These are phyloP conservation scores for Cinclus cinclus DNA, from an alignment of 2,113 vertebrate genomes.

Conservation along the genomic window DNA sequence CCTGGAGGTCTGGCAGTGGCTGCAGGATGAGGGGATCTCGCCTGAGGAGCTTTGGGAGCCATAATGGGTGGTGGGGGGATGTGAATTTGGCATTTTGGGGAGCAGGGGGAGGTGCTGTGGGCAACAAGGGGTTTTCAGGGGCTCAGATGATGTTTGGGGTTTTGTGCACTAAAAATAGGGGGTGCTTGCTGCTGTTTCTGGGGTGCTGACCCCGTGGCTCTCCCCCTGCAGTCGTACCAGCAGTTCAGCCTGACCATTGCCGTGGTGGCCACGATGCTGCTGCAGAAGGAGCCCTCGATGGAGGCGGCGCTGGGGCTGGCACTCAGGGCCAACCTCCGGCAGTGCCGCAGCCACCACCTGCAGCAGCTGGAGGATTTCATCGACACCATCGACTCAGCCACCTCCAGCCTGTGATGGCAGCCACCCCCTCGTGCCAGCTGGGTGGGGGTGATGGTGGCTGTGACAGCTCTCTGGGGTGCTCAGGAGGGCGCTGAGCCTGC, in stretches of 20 bases:
- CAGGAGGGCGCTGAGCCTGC: neutral
- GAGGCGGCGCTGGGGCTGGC: slow-evolving; percentile 40
- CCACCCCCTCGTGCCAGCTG: neutral
- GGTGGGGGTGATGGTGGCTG: neutral
- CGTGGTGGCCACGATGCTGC: slow-evolving; percentile 55
- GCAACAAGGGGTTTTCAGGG: fast-evolving
- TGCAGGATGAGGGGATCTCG: fast-evolving
- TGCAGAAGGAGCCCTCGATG: slow-evolving; percentile 67
- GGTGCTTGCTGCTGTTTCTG: neutral
- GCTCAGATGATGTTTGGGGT: fast-evolving
- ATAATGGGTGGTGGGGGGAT: fast-evolving
- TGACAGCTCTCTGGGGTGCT: fast-evolving
- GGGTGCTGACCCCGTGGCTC: fast-evolving
- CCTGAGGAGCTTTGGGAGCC: fast-evolving
- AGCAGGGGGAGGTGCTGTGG: neutral
- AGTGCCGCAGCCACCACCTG: slow-evolving; percentile 29
- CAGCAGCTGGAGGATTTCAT: slow-evolving; percentile 57
- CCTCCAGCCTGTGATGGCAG: neutral
- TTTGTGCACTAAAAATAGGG: fast-evolving
- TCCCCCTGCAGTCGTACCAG: slow-evolving; percentile 30
- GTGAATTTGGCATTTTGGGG: neutral
- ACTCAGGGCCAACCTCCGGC: slow-evolving; percentile 51
- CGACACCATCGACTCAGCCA: slow-evolving; percentile 11
- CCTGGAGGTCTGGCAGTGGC: fast-evolving
- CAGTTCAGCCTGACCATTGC: slow-evolving; percentile 58